Conservation (phyloP, 2,797 vertebrate species). For the Sarcophilus harrisii region DNA sequence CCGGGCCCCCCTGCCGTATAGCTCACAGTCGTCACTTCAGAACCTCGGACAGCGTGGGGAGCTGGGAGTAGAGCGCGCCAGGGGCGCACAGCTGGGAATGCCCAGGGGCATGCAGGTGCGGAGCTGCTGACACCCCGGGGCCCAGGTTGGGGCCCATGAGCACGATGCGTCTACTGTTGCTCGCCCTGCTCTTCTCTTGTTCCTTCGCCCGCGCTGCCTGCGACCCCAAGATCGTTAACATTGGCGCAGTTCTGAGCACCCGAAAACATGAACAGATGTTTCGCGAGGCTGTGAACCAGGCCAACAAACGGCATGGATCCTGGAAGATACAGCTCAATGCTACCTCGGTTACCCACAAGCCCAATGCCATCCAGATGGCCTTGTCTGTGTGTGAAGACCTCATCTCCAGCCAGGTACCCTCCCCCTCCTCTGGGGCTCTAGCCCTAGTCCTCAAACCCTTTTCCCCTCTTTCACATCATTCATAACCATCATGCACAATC, state of each 20-base stretch:
- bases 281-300: constrained; percentile 94
- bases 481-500: not conserved
- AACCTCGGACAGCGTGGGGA: not conserved
- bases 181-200: constrained; percentile 92
- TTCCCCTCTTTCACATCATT: not conserved
- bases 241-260: constrained; percentile 97
- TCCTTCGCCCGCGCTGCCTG: constrained; percentile 94
- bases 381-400: constrained; percentile 98
- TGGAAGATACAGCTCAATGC: constrained; percentile 97
- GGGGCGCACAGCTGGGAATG: constrained; percentile 52
- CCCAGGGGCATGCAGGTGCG: constrained; percentile 45
- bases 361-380: constrained; percentile 99
- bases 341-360: constrained; percentile 97
- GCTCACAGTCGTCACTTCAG: not conserved
- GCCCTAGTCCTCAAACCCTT: not conserved
- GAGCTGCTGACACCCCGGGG: constrained; percentile 50
- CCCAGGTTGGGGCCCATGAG: constrained; percentile 79
- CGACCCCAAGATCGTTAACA: constrained; percentile 96
- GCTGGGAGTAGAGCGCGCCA: constrained; percentile 32
- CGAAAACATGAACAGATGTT: constrained; percentile 97
- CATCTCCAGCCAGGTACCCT: constrained; percentile 95
- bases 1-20: constrained; percentile 4
- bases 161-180: constrained; percentile 91
- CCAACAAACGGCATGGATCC: constrained; percentile 94
- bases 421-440: not conserved